These are phyloP conservation scores for Camponotus vicinus DNA, from an alignment of 1,140 invertebrate genomes.

Conservation along the genomic window DNA sequence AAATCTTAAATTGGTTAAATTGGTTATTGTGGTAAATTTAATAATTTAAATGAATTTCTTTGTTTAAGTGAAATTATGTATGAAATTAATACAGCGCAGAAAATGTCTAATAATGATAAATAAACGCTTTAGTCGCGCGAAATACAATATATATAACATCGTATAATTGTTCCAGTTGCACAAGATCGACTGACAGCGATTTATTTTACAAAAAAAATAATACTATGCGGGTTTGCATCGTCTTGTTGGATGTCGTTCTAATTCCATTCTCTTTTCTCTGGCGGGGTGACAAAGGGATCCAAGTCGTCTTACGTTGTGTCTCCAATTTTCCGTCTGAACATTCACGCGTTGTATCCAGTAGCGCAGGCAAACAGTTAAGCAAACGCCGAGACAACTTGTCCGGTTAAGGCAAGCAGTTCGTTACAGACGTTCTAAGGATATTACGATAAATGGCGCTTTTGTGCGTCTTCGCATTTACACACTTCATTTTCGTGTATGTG, in stretches of 20 bases:
- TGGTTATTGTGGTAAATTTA: background rate
- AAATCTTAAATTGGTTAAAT: background rate
- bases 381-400: constrained; percentile 39
- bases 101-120: background rate
- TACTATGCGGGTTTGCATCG: background rate
- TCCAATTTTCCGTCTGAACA: constrained; percentile 56
- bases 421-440: constrained; percentile 44
- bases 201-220: background rate
- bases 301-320: constrained; percentile 25
- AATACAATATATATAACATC: background rate
- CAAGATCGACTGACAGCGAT: background rate
- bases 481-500: background rate
- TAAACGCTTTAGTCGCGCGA: background rate
- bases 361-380: constrained; percentile 49
- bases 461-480: background rate
- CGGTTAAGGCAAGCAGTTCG: constrained; percentile 24
- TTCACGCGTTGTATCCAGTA: background rate
- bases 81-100: background rate
- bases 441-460: constrained; percentile 16
- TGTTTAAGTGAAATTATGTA: background rate
- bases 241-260: background rate
- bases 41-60: background rate
- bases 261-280: background rate
- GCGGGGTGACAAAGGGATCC: constrained; percentile 32
- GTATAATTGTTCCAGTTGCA: background rate